Base-by-base conservation (phyloP, 2,797 vertebrate genomes). In the Micromesistius poutassou region DNA sequence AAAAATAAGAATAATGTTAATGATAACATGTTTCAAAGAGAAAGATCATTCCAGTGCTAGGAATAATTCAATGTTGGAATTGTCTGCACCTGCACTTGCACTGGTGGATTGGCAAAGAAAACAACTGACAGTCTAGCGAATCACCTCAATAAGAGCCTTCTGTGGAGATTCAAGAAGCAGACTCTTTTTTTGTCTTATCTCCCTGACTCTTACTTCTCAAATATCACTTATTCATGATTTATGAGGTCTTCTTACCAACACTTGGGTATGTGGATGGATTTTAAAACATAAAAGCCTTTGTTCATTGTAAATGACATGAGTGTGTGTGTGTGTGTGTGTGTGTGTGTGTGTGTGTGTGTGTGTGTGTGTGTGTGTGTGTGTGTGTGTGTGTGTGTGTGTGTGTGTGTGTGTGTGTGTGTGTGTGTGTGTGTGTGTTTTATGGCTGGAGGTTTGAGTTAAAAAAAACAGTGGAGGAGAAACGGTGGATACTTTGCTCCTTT, bases 401-500 rank as follows among this genome's bases (percentile, higher is more conserved):
- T 28, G 9, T 25, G 5, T 73, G 12, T 38, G 7, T 73, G 22
- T 38, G 19, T 73, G 19, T 22, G 71, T 31, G 33, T 33, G 6
- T 33, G 33, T 73, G 68, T 62, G 74, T 35, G 19, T 66, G 66
- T 68, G 66, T 25, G 4, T 68, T n/a, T n/a, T n/a, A 1, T 68
- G n/a, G 28, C 1, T 68, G n/a, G 4, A 9, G n/a, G 30, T 31
- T 31, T 5, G 6, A 28, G 35, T 13, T 79, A 55, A 77, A 79
- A 72, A 74, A n/a, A 76, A 72, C 31, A 55, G 81, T 87, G 83
- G 81, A n/a, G 84, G 81, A 87, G 86, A 88, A 79, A 78, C 77
- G 84, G 79, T 87, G 76, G 85, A 83, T 86, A 87, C 82, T 79
- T 89, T 88, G 78, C 87, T 91, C 90, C 81, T 85, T 77, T 46